Evolutionary conservation across 2,888 invertebrate species (phyloP), one percentile per base, ranked within the genome.

Genomic region (Aphodius sticticus): DNA sequence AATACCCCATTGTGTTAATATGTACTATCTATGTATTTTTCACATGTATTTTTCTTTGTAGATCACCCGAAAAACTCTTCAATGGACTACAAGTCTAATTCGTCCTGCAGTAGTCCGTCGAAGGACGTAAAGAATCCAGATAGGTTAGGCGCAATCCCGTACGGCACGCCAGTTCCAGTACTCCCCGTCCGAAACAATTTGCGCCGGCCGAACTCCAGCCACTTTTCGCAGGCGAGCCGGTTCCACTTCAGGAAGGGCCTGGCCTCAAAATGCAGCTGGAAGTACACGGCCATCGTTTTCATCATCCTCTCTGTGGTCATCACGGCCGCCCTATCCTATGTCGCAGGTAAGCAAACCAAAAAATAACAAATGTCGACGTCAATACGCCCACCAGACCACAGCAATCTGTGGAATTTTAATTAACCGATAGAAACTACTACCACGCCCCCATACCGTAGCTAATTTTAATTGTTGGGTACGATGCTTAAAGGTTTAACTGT

Each of bases 41-140:
- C n/a, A n/a, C n/a, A n/a, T n/a, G n/a, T n/a, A n/a, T n/a, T n/a
- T 77, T 80, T 53, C 16, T 82, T 91, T 92, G 76, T 92, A 96
- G 96, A 96, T 92, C 95, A 96, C 90, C 95, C 96, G 90, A 96
- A 96, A 91, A 96, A 95, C 92, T 93, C 95, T 87, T 94, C 95
- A 88, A 93, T 95, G 92, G 96, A 97, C 91, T 96, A 96, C 91
- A 96, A 95, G 91, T 95, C 96, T 88, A 93, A 93, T 87, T 96
- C 96, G 82, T 95, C 96, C 88, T 96, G 96, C 90, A 96, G 95
- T 91, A 96, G 96, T 92, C 96, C 96, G 86, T 94, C 94, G 89
- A 94, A 94, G 91, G 94, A 94, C 87, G 86, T 88, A 91, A 92
- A 92, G 85, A 92, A 91, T 86, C 90, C 91, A 78, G 93, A 92